A percentile compares a stretch with the other conserved stretches of the same genome.
Conservation (phyloP, 2,888 invertebrate genomes). For the Tridacna crocea region DNA sequence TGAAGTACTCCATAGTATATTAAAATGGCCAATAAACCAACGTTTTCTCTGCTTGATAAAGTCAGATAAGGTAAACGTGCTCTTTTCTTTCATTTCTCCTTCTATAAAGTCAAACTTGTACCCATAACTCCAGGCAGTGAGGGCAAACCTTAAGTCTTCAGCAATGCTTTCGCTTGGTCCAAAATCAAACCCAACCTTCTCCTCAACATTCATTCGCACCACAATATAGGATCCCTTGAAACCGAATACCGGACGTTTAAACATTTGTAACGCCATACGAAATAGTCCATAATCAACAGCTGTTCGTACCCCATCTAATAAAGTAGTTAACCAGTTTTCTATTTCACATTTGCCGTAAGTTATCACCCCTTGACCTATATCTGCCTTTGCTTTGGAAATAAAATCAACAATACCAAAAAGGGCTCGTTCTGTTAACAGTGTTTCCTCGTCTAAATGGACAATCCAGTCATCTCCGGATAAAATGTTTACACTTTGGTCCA, state of each 20-base stretch:
- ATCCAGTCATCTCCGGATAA: conserved; percentile 62
- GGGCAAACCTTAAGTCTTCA: conserved; percentile 64
- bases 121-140: conserved; percentile 59
- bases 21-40: conserved; percentile 65
- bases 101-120: conserved; percentile 64
- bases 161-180: conserved; percentile 66
- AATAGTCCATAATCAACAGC: conserved; percentile 63
- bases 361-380: conserved; percentile 66
- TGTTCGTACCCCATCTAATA: conserved; percentile 61
- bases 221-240: conserved; percentile 67
- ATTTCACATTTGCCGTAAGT: conserved; percentile 64
- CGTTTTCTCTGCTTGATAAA: conserved; percentile 63
- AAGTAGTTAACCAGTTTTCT: conserved; percentile 64
- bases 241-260: conserved; percentile 60
- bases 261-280: conserved; percentile 56
- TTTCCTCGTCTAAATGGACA: conserved; percentile 65
- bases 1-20: conserved; percentile 49
- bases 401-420: conserved; percentile 62
- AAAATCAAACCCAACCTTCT: conserved; percentile 62
- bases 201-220: conserved; percentile 58
- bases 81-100: conserved; percentile 66
- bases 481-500: conserved; percentile 61
- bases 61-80: conserved; percentile 60
- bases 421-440: conserved; percentile 59
- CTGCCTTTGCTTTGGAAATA: conserved; percentile 50